These are phyloP conservation scores for Caenorhabditis panamensis DNA, from an alignment of 2,888 invertebrate species.

Conservation along the genomic window DNA sequence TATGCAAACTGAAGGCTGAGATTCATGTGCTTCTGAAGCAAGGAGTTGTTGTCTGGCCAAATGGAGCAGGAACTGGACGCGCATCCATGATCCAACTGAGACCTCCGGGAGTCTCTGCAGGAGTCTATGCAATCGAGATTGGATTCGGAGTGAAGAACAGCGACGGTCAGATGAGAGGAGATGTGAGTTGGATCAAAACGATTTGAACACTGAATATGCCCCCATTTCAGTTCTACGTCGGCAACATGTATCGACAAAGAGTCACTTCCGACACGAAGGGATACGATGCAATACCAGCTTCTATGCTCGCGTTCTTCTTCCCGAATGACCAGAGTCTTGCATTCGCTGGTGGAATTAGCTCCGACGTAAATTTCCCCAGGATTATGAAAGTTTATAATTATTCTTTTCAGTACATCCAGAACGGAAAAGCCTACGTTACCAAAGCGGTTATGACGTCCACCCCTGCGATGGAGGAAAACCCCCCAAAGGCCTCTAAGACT, in stretches of 20 bases:
- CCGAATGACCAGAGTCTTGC: not conserved
- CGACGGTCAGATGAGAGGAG: not conserved
- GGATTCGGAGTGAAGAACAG: conserved; percentile 21
- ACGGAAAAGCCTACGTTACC: no score
- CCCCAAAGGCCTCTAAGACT: no score
- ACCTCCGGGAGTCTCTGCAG: not conserved
- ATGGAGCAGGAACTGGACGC: conserved; percentile 21
- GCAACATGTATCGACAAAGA: conserved; percentile 30
- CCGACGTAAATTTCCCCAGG: not conserved
- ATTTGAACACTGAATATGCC: not conserved
- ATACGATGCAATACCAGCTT: conserved; percentile 2
- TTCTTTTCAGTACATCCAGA: not conserved
- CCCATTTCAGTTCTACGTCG: conserved; percentile 49
- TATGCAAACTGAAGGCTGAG: conserved; percentile 12
- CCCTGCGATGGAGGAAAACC: no score
- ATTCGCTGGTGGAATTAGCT: not conserved
- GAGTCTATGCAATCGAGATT: conserved; percentile 25
- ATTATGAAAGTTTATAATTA: no score
- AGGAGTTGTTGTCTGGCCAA: conserved; percentile 53
- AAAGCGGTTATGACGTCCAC: no score
- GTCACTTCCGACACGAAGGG: conserved; percentile 33
- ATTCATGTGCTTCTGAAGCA: conserved; percentile 23
- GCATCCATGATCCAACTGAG: conserved; percentile 25
- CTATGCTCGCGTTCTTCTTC: conserved; percentile 35
- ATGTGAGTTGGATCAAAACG: no score